Base-by-base conservation (phyloP, 2,888 invertebrate genomes). In the Timandra comae region DNA sequence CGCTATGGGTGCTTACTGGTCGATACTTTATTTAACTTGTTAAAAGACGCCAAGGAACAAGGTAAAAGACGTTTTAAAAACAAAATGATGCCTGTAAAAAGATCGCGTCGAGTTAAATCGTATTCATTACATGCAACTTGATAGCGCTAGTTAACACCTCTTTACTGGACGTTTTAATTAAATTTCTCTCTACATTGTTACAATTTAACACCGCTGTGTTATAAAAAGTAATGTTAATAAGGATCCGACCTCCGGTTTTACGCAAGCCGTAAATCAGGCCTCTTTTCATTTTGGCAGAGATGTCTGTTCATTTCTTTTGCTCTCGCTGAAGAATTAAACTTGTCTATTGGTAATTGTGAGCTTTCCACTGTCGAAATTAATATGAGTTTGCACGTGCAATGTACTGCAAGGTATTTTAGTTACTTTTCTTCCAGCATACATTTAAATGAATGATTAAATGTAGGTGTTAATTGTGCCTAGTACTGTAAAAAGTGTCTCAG, bases 181-280 rank as follows among this genome's bases (percentile, higher is more conserved):
- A 82, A 81, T 75, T 79, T 75, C 69, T 65, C 61, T 73, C 71
- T 65, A 72, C 80, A 74, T 65, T 81, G 76, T 76, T 69, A 72
- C 82, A 77, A 78, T 78, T 81, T 78, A 81, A 69, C 71, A 63
- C 68, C 65, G 57, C 58, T 56, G 59, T 72, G 75, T 74, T 81
- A 80, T 82, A 80, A 84, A 82, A 82, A 80, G 81, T 80, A 76
- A 82, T 79, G 79, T 78, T 82, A 79, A 81, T 81, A 84, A 82
- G 41, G 79, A 77, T 66, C 73, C 69, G 50, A 63, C 63, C 65
- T 66, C 63, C 63, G 63, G 66, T 66, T 79, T 74, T 69, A 77
- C 73, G 74, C 62, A 63, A 57, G 71, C 56, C 67, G 70, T 84
- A 82, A 84, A 82, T 84, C 82, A 82, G 65, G 66, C 61, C 71